Conservation (phyloP, 2,888 invertebrate species). For the Sturmia bella region DNA sequence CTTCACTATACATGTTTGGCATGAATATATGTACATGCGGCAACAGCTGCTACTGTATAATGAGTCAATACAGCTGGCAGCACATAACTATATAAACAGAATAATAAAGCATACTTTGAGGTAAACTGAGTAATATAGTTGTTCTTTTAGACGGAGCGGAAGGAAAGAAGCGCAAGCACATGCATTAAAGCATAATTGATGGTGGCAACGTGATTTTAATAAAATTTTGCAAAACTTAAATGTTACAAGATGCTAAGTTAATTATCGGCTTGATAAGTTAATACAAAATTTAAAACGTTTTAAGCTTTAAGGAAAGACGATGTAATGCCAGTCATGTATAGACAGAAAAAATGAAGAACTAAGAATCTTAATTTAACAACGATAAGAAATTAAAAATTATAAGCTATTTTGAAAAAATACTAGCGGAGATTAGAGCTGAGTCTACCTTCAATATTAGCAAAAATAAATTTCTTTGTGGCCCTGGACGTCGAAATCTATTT, state of each 20-base stretch:
- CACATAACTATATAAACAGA: constrained; percentile 10
- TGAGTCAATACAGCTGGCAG: constrained; percentile 56
- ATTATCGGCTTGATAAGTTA: constrained; percentile 5
- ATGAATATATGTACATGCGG: constrained; percentile 8
- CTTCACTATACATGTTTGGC: background rate
- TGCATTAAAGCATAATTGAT: constrained; percentile 57
- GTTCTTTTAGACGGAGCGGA: background rate
- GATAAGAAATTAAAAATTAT: too few species aligned
- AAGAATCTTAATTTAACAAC: too few species aligned
- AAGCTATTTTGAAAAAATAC: too few species aligned
- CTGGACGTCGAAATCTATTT: too few species aligned
- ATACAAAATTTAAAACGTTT: background rate
- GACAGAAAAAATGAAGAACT: too few species aligned
- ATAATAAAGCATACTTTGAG: constrained; percentile 44
- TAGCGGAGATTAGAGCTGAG: too few species aligned
- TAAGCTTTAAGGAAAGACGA: background rate
- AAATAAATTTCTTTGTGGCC: too few species aligned
- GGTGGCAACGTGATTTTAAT: constrained; percentile 61
- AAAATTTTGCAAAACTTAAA: constrained; percentile 27
- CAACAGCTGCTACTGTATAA: constrained; percentile 54
- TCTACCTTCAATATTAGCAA: too few species aligned
- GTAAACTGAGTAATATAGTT: constrained; percentile 3
- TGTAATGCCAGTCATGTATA: too few species aligned
- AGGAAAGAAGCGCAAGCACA: constrained; percentile 1
- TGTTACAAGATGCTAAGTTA: constrained; percentile 17